Conservation (phyloP, 2,113 vertebrate genomes). For the Progne subis region DNA sequence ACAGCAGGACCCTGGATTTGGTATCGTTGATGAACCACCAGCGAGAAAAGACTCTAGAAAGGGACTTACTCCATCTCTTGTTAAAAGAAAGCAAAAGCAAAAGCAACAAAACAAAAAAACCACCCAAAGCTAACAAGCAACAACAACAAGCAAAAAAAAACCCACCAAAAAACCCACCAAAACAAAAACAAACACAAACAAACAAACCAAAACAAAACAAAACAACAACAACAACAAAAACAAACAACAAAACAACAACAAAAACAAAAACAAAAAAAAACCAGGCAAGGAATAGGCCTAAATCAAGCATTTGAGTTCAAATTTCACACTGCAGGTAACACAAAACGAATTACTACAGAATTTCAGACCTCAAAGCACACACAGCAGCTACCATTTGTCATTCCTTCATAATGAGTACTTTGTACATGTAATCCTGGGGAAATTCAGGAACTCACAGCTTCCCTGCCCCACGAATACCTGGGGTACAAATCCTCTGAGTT, state of each 20-base stretch:
- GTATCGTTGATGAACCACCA: background rate
- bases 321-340: background rate
- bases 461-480: background rate
- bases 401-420: background rate
- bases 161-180: background rate
- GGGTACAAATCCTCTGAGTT: background rate
- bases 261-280: background rate
- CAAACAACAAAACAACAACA: background rate
- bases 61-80: background rate
- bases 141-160: rapidly evolving
- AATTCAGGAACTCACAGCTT: background rate
- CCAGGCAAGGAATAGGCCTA: background rate
- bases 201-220: background rate
- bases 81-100: background rate
- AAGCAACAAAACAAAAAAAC: background rate
- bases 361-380: background rate
- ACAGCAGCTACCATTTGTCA: background rate
- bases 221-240: background rate
- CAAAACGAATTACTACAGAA: background rate
- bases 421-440: too few relatives aligned
- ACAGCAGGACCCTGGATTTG: background rate
- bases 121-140: background rate
- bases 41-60: background rate
- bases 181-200: background rate
- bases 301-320: background rate